Evolutionary conservation across 1,140 invertebrate species (phyloP).

Genomic region (Wiebesia pumilae): DNA sequence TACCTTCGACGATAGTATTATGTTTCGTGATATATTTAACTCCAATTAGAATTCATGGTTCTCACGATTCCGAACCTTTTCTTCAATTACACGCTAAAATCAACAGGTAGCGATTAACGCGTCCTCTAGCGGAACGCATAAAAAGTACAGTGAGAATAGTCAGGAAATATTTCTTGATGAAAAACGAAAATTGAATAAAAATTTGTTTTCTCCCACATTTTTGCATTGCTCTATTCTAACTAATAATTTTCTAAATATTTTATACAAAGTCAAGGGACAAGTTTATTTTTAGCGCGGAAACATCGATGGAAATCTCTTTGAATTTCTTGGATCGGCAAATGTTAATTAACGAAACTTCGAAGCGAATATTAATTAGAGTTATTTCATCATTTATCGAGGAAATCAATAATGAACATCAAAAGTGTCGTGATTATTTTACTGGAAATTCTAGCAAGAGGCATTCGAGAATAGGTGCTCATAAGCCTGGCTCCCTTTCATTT

Average conservation of each 20-base stretch:
- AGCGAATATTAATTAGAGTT: background rate
- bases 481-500: background rate
- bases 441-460: slow-evolving; percentile 26
- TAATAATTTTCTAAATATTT: no score
- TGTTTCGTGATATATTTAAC: background rate
- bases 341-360: background rate
- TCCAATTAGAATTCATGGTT: background rate
- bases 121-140: background rate
- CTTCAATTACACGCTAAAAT: background rate
- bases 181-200: background rate
- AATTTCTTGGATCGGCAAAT: background rate
- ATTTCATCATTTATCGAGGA: background rate
- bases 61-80: background rate
- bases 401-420: slow-evolving; percentile 35
- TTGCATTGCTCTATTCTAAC: no score
- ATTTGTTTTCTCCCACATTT: background rate
- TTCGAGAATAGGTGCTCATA: slow-evolving; percentile 24
- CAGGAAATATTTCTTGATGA: background rate
- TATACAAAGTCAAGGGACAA: no score
- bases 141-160: background rate
- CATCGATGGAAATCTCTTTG: background rate
- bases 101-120: background rate
- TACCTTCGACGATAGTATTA: background rate
- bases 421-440: slow-evolving; percentile 14
- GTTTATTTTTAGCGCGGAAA: background rate